A percentile compares a stretch with the other conserved stretches of the same genome.
phyloP scores from a whole-genome alignment of 2,888 invertebrate genomes.

The Leptinotarsa juncta region DNA sequence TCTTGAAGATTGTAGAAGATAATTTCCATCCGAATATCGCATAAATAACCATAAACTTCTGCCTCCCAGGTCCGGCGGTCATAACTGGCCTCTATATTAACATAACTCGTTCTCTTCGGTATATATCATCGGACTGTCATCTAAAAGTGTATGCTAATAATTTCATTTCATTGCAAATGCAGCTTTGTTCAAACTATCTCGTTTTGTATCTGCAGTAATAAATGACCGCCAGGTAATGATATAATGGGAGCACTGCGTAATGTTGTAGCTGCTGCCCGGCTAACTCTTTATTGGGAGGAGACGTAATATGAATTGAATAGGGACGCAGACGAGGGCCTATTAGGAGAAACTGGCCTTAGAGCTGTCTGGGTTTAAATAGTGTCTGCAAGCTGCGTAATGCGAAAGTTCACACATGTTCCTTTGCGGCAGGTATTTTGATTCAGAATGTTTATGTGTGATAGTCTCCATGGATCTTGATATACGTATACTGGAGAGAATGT shows the following conservation, averaged over 20 bases:
- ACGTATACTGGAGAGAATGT: neutral
- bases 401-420: constrained; percentile 41
- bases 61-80: constrained; percentile 61
- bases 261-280: constrained; percentile 51
- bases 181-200: constrained; percentile 63
- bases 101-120: constrained; percentile 66
- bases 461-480: constrained; percentile 21
- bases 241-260: constrained; percentile 57
- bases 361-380: constrained; percentile 35
- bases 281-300: constrained; percentile 41
- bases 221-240: constrained; percentile 56
- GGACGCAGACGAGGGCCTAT: constrained; percentile 37
- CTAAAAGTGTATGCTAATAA: constrained; percentile 66
- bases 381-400: constrained; percentile 18
- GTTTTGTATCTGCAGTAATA: constrained; percentile 55
- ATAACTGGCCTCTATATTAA: constrained; percentile 61
- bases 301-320: constrained; percentile 49
- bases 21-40: constrained; percentile 57
- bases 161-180: constrained; percentile 64
- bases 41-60: constrained; percentile 64
- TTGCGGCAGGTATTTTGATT: constrained; percentile 15
- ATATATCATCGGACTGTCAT: constrained; percentile 67
- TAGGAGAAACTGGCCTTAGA: constrained; percentile 40
- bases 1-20: constrained; percentile 44
- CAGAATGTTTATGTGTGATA: constrained; percentile 20